A percentile compares a stretch with the other conserved stretches of the same genome.
Evolutionary conservation across 2,113 vertebrate genomes (phyloP).

Genomic region (Scophthalmus maximus): DNA sequence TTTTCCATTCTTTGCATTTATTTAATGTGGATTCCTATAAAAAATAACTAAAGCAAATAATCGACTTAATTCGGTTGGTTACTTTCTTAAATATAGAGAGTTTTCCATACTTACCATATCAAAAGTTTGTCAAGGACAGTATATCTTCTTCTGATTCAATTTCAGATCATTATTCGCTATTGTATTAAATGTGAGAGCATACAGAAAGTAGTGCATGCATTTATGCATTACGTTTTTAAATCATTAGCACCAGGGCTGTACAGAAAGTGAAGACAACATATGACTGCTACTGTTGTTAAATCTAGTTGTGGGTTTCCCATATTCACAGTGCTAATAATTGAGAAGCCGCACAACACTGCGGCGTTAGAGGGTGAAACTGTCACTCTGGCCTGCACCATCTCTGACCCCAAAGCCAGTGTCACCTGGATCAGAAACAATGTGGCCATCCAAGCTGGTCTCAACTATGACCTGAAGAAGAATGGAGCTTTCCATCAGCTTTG

Average conservation of each 20-base stretch:
- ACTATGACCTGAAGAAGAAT: conserved; percentile 74
- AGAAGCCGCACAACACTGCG: conserved; percentile 75
- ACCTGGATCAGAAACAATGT: conserved; percentile 72
- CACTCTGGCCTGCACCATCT: conserved; percentile 84
- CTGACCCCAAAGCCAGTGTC: conserved; percentile 73
- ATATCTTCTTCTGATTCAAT: not conserved
- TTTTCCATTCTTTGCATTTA: conserved; percentile 4
- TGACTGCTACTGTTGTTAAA: conserved; percentile 24
- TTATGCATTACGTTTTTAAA: not conserved
- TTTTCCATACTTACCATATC: not conserved
- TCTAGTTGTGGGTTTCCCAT: conserved; percentile 60
- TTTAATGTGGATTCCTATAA: conserved; percentile 7
- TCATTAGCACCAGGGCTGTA: not conserved
- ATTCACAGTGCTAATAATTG: conserved; percentile 79
- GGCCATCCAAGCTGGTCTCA: conserved; percentile 71
- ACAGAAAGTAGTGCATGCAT: not conserved
- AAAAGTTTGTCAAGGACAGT: not conserved
- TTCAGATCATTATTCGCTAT: not conserved
- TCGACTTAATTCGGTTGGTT: not conserved
- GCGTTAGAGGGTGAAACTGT: conserved; percentile 83
- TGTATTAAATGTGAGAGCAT: conserved; percentile 14
- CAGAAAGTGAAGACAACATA: conserved; percentile 1
- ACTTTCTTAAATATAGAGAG: not conserved
- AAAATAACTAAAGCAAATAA: not conserved
- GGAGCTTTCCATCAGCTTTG: conserved; percentile 72